A percentile compares a stretch with the other conserved stretches of the same genome.
Evolutionary conservation across 2,113 vertebrate genomes (phyloP).

Genomic region (Indicator maculatus): DNA sequence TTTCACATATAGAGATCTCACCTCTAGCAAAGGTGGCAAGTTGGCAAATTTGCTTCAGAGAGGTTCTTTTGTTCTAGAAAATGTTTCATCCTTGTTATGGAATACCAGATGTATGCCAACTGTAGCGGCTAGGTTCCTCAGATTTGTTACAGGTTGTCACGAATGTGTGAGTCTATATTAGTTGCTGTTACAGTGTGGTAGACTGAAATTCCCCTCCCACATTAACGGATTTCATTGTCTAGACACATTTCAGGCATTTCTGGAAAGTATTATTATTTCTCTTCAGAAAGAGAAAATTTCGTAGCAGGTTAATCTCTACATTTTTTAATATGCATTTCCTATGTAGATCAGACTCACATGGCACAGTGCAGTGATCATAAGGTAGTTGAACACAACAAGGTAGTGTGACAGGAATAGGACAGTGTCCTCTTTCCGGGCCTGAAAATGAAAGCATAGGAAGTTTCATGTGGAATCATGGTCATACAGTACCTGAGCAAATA

Average conservation of each 20-base stretch:
- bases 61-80: neutral
- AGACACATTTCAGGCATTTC: neutral
- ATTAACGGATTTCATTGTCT: neutral
- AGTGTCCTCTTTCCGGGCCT: neutral
- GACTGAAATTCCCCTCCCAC: too few relatives aligned
- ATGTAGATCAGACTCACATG: neutral
- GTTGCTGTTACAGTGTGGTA: neutral
- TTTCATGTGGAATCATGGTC: neutral
- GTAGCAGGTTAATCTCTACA: neutral
- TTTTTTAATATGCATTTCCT: neutral
- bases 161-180: neutral
- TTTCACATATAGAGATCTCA: neutral
- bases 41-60: neutral
- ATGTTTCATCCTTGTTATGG: neutral
- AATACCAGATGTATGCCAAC: neutral
- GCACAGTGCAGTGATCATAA: neutral
- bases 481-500: neutral
- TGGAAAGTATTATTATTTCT: neutral
- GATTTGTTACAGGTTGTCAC: neutral
- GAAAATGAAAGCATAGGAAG: accelerated
- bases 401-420: neutral
- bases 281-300: neutral
- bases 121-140: neutral
- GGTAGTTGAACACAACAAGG: neutral
- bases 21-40: neutral